phyloP scores from a whole-genome alignment of 2,797 vertebrate genomes.

The Scolopax bukidnonensis region DNA sequence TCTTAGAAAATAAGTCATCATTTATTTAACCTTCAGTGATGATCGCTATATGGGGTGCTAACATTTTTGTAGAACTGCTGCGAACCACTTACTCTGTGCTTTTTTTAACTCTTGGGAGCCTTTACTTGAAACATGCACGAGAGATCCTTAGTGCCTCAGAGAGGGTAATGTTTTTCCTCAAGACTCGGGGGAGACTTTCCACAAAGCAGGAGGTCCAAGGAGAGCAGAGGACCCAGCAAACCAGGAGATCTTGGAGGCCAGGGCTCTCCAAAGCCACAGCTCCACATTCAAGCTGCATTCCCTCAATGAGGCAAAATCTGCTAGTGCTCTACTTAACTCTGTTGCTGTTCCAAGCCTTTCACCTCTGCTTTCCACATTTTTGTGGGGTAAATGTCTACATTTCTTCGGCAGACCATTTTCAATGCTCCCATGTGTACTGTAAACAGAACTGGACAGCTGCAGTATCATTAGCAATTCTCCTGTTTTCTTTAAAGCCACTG shows the following conservation, averaged over 20 bases:
- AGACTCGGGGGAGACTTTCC: too few relatives aligned
- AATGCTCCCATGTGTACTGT: not conserved
- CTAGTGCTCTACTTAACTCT: not conserved
- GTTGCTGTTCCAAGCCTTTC: not conserved
- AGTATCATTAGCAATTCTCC: not conserved
- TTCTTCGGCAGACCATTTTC: not conserved
- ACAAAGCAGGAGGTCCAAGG: accelerated
- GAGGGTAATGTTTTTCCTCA: not conserved
- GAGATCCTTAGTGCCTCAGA: not conserved
- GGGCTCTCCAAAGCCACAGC: too few relatives aligned
- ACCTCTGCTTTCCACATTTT: not conserved
- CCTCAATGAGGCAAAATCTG: not conserved
- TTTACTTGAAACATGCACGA: not conserved
- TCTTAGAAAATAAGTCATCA: not conserved
- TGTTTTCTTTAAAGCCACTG: conserved; percentile 2
- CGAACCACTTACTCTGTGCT: not conserved
- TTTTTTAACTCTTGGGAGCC: not conserved
- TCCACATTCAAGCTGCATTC: accelerated
- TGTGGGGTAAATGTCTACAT: not conserved
- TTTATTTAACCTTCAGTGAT: not conserved
- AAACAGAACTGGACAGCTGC: not conserved
- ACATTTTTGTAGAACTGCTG: not conserved
- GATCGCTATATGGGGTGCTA: not conserved
- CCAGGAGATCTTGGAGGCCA: not conserved
- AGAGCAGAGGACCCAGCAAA: not conserved